Base-by-base conservation (phyloP, 1,140 invertebrate species). In the Diorhabda sublineata region DNA sequence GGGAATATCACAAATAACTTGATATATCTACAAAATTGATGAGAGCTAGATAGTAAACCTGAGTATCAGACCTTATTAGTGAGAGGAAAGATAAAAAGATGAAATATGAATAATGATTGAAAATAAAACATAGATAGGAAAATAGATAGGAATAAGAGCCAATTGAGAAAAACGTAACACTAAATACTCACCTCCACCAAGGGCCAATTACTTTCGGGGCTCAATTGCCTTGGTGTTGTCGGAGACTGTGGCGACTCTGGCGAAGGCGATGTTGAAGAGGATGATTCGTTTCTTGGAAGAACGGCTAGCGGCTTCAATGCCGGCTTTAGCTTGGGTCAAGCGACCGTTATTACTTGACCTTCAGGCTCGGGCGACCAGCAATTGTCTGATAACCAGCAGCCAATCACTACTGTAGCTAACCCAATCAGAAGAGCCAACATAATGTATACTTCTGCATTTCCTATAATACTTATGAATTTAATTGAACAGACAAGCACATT, bases 311-410 rank as follows among this genome's bases (percentile, higher is more conserved):
- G 69, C 67, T 56, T 44, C 61, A 57, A 58, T 58, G 82, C 82
- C 78, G 82, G 83, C 81, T 83, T 84, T 81, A 82, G 79, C 74
- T 82, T 82, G 79, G 85, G 87, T 89, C 88, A 90, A 79, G 88
- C 88, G 74, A 88, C 83, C 61, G 87, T 86, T 68, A 87, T 80
- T 60, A 85, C 80, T 66, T 87, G 86, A 3, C 69, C 71, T 74
- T 90, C 89, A 11, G 89, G 88, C 75, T 90, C 88, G 61, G 89
- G 88, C 59, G 88, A 89, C 88, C 88, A 90, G 78, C 88, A 90
- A 81, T 90, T 90, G 84, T 90, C 89, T 2, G 88, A 89, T 52
- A 90, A 82, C 89, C 89, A 90, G 80, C 89, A 90, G 63, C 89
- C 89, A 71, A 90, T 87, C 69, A 90, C 87, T 52, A 90, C 88